A percentile compares a stretch with the other conserved stretches of the same genome.
phyloP scores from a whole-genome alignment of 2,888 invertebrate species.

The Eupithecia vulgata region DNA sequence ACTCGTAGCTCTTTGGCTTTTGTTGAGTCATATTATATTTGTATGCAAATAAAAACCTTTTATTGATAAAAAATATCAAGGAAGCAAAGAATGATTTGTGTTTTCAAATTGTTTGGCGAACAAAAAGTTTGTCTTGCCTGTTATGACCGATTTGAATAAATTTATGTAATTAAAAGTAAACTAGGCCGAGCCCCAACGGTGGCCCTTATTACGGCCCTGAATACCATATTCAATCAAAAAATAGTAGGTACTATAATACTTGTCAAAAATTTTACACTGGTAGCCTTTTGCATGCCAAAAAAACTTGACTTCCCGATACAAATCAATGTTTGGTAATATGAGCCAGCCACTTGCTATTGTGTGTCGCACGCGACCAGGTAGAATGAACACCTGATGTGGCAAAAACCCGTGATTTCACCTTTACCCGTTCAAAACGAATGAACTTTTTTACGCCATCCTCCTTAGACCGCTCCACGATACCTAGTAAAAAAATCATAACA shows the following conservation, averaged over 20 bases:
- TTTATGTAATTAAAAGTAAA: background rate
- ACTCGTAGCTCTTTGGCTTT: conserved; percentile 73
- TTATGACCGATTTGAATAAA: background rate
- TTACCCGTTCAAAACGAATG: conserved; percentile 31
- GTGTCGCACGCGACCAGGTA: conserved; percentile 62
- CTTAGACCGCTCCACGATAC: background rate
- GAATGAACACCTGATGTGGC: conserved; percentile 34
- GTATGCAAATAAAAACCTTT: conserved; percentile 71
- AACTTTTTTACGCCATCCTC: conserved; percentile 19
- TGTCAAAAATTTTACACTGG: background rate
- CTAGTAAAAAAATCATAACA: background rate
- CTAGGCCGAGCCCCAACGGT: background rate
- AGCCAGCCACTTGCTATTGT: conserved; percentile 45
- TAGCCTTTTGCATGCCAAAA: conserved; percentile 9
- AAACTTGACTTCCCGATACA: conserved; percentile 29
- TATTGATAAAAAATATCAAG: background rate
- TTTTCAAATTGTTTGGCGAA: background rate
- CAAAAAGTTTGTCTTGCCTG: background rate
- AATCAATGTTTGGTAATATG: conserved; percentile 41
- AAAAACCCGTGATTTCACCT: conserved; percentile 34
- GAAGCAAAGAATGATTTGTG: background rate
- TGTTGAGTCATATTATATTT: conserved; percentile 81
- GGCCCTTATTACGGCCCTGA: background rate
- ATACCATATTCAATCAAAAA: background rate
- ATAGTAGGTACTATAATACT: background rate